A percentile compares a stretch with the other conserved stretches of the same genome.
These are phyloP conservation scores for Branchellion lobata DNA, from an alignment of 2,888 invertebrate species.

Conservation along the genomic window DNA sequence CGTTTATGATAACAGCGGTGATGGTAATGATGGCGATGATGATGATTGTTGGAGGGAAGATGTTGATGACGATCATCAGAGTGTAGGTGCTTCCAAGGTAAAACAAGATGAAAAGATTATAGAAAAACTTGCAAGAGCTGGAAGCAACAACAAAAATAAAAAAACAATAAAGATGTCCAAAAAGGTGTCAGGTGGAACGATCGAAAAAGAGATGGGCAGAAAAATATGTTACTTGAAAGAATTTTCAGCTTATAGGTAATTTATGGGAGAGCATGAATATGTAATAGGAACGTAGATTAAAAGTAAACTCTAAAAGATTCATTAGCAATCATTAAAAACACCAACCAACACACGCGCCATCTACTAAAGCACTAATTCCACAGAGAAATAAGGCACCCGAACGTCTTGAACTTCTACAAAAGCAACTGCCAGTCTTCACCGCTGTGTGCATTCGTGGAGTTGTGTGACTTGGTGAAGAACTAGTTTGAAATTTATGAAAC, in stretches of 20 bases:
- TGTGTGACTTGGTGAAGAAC: too few species aligned
- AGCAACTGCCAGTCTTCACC: too few species aligned
- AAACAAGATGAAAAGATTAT: constrained; percentile 10
- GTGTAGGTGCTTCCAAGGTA: background rate
- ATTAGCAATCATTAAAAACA: background rate
- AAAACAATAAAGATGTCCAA: background rate
- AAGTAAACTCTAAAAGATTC: background rate
- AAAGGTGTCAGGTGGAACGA: background rate
- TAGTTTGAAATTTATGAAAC: too few species aligned
- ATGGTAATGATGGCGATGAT: background rate
- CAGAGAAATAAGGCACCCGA: too few species aligned
- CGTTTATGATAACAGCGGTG: background rate
- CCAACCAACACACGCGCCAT: background rate
- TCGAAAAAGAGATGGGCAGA: background rate
- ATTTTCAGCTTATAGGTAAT: constrained; percentile 4
- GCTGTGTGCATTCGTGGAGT: too few species aligned
- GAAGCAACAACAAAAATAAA: background rate
- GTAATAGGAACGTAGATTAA: too few species aligned
- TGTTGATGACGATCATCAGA: background rate
- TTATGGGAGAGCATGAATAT: background rate
- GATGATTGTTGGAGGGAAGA: background rate
- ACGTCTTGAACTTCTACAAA: too few species aligned
- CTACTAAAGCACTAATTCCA: too few species aligned
- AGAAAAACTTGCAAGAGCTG: background rate
- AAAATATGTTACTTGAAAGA: constrained; percentile 2